Evolutionary conservation across 2,888 invertebrate genomes (phyloP).

Genomic region (Drosophila emarginata): DNA sequence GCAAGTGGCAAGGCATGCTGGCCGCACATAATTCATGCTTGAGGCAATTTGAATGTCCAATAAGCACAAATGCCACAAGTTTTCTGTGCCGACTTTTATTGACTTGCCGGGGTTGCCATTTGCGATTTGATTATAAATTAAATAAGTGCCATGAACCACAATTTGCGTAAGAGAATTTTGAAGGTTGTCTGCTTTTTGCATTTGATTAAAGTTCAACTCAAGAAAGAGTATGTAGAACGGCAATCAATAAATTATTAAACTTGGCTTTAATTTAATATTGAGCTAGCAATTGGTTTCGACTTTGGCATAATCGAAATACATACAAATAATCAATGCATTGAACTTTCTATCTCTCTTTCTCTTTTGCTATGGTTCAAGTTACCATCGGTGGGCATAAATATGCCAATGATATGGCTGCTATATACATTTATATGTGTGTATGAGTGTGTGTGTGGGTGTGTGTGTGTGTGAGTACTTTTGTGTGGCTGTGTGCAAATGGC

Average conservation of each 20-base stretch:
- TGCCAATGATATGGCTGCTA: conserved; percentile 44
- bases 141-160: conserved; percentile 59
- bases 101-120: conserved; percentile 57
- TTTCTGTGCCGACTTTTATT: conserved; percentile 68
- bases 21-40: conserved; percentile 72
- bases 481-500: background rate
- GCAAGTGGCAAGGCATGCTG: conserved; percentile 10
- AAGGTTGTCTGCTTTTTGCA: conserved; percentile 35
- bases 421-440: background rate
- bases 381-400: conserved; percentile 49
- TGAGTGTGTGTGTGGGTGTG: background rate
- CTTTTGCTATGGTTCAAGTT: background rate
- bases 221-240: conserved; percentile 2
- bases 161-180: conserved; percentile 26
- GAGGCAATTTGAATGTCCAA: conserved; percentile 76
- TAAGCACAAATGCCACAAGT: conserved; percentile 73
- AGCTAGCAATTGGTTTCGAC: conserved; percentile 21
- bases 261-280: conserved; percentile 48
- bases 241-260: conserved; percentile 69
- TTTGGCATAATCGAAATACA: conserved; percentile 47
- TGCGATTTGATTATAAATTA: conserved; percentile 72
- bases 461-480: background rate
- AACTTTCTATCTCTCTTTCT: conserved; percentile 28
- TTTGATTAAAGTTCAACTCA: conserved; percentile 52
- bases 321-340: conserved; percentile 58